These are phyloP conservation scores for Eudyptes chrysolophus DNA, from an alignment of 2,113 vertebrate genomes.

Conservation along the genomic window DNA sequence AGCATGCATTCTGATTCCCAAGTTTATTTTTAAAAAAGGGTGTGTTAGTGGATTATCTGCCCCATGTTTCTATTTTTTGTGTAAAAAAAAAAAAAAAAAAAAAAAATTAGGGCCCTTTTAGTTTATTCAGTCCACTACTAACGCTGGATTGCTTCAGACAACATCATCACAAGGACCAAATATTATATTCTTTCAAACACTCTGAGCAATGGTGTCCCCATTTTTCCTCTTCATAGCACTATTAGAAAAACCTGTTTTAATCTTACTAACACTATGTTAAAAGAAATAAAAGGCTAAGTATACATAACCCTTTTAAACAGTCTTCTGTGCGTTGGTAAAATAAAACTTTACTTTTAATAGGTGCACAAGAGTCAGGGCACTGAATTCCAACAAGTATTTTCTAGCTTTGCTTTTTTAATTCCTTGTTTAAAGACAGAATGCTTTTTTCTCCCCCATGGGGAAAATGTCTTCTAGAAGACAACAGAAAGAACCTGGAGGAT, in stretches of 20 bases:
- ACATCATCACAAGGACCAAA: background rate
- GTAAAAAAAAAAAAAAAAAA: background rate
- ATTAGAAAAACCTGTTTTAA: background rate
- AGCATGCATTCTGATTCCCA: background rate
- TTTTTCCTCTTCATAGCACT: background rate
- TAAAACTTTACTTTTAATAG: background rate
- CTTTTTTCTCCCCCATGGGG: background rate
- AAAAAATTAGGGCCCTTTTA: background rate
- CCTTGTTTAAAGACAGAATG: background rate
- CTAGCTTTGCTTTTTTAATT: background rate
- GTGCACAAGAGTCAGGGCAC: background rate
- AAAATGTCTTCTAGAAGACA: constrained; percentile 7
- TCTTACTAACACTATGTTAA: background rate
- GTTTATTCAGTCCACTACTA: background rate
- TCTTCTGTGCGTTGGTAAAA: background rate
- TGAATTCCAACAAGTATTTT: background rate
- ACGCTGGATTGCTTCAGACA: background rate
- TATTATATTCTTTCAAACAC: background rate
- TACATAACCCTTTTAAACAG: background rate
- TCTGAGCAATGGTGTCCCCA: background rate
- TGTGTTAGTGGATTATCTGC: background rate
- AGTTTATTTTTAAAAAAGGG: background rate
- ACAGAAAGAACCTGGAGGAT: constrained; percentile 20
- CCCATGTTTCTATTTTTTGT: background rate
- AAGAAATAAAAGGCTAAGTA: background rate